phyloP scores from a whole-genome alignment of 2,888 invertebrate species.

The Pandemis heparana region DNA sequence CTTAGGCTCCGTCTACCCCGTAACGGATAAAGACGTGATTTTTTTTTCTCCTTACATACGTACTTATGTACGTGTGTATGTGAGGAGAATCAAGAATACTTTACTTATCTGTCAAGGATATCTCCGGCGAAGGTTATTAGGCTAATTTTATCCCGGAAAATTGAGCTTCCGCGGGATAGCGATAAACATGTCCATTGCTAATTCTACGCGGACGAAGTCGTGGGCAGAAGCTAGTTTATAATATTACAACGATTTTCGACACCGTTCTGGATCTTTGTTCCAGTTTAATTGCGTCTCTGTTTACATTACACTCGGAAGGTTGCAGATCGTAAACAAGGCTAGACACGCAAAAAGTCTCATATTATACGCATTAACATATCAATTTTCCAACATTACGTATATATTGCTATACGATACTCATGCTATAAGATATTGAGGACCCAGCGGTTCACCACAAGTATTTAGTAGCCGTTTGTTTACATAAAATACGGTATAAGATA shows the following conservation, averaged over 20 bases:
- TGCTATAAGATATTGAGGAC: conserved; percentile 21
- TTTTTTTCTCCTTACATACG: no score
- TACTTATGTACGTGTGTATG: no score
- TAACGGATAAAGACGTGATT: no score
- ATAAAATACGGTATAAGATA: not conserved
- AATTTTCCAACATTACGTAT: not conserved
- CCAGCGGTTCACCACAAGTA: conserved; percentile 19
- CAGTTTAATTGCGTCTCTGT: not conserved
- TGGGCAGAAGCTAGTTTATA: no score
- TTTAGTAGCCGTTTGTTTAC: conserved; percentile 21
- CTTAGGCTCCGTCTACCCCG: no score
- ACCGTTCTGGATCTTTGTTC: not conserved
- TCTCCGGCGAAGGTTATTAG: no score
- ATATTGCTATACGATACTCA: conserved; percentile 4
- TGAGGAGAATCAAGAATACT: no score
- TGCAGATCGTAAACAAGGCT: not conserved
- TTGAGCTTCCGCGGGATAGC: no score
- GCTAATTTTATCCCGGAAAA: no score
- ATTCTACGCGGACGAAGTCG: no score
- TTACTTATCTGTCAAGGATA: no score
- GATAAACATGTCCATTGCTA: no score
- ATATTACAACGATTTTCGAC: not conserved
- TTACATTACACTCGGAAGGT: not conserved
- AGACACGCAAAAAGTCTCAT: conserved; percentile 6
- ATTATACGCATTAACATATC: conserved; percentile 3